These are phyloP conservation scores for Cossypha polioptera DNA, from an alignment of 2,797 vertebrate species.

Conservation along the genomic window DNA sequence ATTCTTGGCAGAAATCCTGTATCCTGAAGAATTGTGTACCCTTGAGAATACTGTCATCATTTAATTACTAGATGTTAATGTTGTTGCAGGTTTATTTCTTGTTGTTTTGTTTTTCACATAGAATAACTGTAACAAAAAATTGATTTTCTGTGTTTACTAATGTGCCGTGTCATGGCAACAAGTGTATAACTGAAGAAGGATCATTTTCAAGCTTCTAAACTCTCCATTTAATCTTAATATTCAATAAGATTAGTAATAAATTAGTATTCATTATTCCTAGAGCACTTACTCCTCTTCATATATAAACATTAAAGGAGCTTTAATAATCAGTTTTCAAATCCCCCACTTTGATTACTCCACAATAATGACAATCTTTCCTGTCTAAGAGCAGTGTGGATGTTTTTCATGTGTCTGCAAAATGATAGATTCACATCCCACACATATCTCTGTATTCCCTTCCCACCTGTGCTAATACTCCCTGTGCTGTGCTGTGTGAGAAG, in stretches of 20 bases:
- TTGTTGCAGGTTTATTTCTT: background rate
- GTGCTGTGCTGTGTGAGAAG: background rate
- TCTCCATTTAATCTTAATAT: background rate
- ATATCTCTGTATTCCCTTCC: background rate
- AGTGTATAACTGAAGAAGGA: background rate
- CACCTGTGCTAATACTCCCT: background rate
- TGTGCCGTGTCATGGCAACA: accelerated
- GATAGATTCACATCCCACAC: background rate
- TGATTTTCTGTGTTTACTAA: background rate
- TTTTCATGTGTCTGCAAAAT: background rate
- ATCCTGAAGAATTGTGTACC: background rate
- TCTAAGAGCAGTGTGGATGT: background rate
- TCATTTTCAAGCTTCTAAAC: background rate
- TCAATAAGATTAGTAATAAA: background rate
- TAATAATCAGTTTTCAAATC: background rate
- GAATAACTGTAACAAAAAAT: background rate
- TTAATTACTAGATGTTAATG: background rate
- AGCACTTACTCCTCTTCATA: background rate
- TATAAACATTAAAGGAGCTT: background rate
- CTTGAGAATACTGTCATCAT: background rate
- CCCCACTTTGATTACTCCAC: background rate
- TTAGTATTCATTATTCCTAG: background rate
- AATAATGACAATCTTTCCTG: background rate
- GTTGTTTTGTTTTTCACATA: background rate
- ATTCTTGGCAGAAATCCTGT: slow-evolving; percentile 34